Evolutionary conservation across 2,797 vertebrate species (phyloP).

Genomic region (Phrynocephalus vlangalii): DNA sequence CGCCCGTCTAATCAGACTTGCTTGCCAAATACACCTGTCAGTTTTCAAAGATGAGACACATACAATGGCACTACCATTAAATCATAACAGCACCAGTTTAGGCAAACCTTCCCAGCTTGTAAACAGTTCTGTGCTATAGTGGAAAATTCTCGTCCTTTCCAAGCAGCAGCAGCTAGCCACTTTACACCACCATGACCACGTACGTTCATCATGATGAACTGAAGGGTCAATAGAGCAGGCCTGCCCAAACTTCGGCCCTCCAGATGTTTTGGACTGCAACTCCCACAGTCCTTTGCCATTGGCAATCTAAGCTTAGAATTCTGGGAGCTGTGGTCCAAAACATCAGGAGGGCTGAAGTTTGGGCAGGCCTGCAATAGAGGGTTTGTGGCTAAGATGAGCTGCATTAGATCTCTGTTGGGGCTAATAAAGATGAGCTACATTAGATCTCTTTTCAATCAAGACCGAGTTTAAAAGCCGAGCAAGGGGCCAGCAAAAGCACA

Average conservation of each 20-base stretch:
- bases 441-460: not conserved
- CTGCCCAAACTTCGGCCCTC: too few relatives aligned
- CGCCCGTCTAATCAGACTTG: conserved; percentile 9
- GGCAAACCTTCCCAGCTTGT: not conserved
- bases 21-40: not conserved
- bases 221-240: too few relatives aligned
- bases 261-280: too few relatives aligned
- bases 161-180: not conserved
- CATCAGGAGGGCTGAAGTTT: too few relatives aligned
- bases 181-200: not conserved
- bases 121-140: not conserved
- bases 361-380: too few relatives aligned
- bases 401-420: too few relatives aligned
- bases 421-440: not conserved
- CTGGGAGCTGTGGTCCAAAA: too few relatives aligned
- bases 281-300: too few relatives aligned
- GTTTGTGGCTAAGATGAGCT: not conserved
- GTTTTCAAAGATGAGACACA: not conserved
- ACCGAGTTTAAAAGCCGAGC: not conserved
- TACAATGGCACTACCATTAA: not conserved
- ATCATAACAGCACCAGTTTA: not conserved
- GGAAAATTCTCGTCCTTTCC: not conserved
- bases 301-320: too few relatives aligned
- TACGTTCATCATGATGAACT: not conserved
- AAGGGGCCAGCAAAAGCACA: conserved; percentile 26